Conservation (phyloP, 1,140 invertebrate genomes). For the Luehdorfia chinensis region DNA sequence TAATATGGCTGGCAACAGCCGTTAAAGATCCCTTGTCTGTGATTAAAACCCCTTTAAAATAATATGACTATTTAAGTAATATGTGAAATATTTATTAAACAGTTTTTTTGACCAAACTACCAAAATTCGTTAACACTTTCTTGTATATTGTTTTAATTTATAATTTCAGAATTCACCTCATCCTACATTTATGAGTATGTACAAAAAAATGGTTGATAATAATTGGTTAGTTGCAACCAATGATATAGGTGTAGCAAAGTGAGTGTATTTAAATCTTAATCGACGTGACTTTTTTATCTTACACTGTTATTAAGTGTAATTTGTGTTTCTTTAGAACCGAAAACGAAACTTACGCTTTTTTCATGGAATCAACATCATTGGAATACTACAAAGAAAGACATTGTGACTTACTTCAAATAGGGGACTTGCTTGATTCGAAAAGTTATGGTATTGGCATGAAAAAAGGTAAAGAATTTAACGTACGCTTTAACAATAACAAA, state of each 20-base stretch:
- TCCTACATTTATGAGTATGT: conserved; percentile 75
- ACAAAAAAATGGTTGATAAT: conserved; percentile 19
- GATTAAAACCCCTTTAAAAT: too few relatives aligned
- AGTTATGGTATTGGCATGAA: conserved; percentile 88
- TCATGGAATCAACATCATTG: conserved; percentile 91
- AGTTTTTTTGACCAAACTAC: too few relatives aligned
- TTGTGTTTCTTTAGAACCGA: conserved; percentile 43
- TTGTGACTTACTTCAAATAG: conserved; percentile 87
- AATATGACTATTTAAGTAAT: too few relatives aligned
- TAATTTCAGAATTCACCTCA: conserved; percentile 80
- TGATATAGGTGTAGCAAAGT: conserved; percentile 20
- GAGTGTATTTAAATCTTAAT: not conserved
- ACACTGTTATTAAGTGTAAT: not conserved
- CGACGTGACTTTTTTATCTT: too few relatives aligned
- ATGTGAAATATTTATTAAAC: too few relatives aligned
- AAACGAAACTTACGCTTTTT: conserved; percentile 84
- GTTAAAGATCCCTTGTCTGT: too few relatives aligned
- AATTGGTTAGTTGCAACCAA: conserved; percentile 19
- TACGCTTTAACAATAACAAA: not conserved
- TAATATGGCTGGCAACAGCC: too few relatives aligned
- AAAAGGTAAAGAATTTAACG: conserved; percentile 38
- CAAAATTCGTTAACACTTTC: too few relatives aligned
- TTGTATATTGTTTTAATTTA: too few relatives aligned
- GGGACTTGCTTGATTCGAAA: conserved; percentile 87
- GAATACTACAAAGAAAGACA: conserved; percentile 87